Base-by-base conservation (phyloP, 23 tunicate genomes). In the Corella eumyota region DNA sequence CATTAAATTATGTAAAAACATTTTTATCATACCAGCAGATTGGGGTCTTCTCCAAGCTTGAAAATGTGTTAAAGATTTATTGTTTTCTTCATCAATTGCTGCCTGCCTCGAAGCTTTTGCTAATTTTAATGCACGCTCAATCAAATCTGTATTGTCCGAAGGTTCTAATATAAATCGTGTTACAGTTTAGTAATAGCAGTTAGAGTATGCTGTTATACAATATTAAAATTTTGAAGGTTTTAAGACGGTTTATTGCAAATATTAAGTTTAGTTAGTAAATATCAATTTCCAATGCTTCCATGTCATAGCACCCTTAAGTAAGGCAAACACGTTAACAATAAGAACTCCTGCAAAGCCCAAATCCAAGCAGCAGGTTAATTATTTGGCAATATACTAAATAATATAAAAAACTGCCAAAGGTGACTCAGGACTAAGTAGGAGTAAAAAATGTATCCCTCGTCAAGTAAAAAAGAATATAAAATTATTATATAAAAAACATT, bases 1-100 rank as follows among this genome's bases (percentile, higher is more conserved):
- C n/a, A n/a, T n/a, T n/a, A n/a, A n/a, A n/a, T n/a, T n/a, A n/a
- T n/a, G n/a, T n/a, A n/a, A n/a, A 15, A 40, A 15, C 48, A 40
- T 11, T 19, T 51, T 5, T n/a, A 25, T 27, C 23, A 27, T 51
- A 38, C 45, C 23, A 22, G 68, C 68, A 38, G 90, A 73, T 1
- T 70, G 15, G 4, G 80, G 92, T 58, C 94, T 62, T 29, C 53
- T 84, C 94, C 94, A 84, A 37, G 71, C 64, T 26, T 62, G 38
- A 11, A 59, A 25, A 51, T 51, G 15, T 40, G 11, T 40, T 40
- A 11, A 27, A 51, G 57, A 27, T 51, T 51, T 11, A 34, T 55
- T 55, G 17, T 37, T 50, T 27, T 71, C 56, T 24, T 45, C 45
- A 55, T 58, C 38, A 6, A 75, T 22, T 17, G 84, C 78, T 29